Evolutionary conservation across 1,140 invertebrate species (phyloP), one percentile per base, ranked within the genome.

Genomic region (Neodiprion pinetum): DNA sequence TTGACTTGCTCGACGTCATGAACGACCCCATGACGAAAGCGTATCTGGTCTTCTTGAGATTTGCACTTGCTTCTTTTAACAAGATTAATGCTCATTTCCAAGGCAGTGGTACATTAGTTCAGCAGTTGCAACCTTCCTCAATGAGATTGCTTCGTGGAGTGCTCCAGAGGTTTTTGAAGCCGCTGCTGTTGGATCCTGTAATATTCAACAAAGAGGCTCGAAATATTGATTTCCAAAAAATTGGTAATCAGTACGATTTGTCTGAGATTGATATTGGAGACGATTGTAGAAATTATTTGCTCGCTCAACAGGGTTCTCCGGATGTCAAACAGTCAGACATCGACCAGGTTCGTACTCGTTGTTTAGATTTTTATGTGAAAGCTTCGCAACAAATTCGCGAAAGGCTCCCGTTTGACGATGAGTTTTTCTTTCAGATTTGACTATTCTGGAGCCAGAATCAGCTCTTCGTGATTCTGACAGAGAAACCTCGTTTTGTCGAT

Each of bases 31-130:
- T 50, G 48, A 71, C 72, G 47, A 73, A 73, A 73, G 72, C 75
- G 21, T 76, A 76, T 69, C n/a, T 74, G 7, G 48, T 74, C 7
- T 74, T 77, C 48, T 70, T 77, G 11, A 23, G 74, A 66, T 72
- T 17, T 70, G 48, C 14, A 67, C 71, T 77, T 53, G 50, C 67
- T 28, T 12, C 49, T 28, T 75, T 77, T 11, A 68, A 77, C 12
- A 47, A 21, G 28, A 75, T 73, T 47, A 77, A 75, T 72, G 69
- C 61, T 9, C 21, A 9, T 12, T 75, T 77, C 70, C 76, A 77
- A 68, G 66, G 5, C n/a, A 50, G 66, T 2, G 28, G 74, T 14
- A 77, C 74, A 0, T 48, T 74, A 7, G 67, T 74, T 28, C 73
- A 77, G 1, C 7, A 70, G 67, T 47, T 75, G 14, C 74, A 75